Conservation (phyloP, 2,888 invertebrate genomes). For the Drosophila percnosoma region DNA sequence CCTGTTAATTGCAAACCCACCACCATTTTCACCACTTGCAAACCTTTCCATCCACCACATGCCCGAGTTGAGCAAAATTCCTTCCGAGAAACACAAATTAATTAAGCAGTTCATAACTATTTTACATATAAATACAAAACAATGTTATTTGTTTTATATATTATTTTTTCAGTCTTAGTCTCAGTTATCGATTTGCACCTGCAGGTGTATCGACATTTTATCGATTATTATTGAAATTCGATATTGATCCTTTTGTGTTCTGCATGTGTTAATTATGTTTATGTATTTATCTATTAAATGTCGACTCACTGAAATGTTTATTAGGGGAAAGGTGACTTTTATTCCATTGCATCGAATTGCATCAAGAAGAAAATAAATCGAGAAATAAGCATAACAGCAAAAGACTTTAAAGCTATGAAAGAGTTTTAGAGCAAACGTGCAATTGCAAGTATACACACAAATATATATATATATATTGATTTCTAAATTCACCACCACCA, state of each 20-base stretch:
- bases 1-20: not conserved
- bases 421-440: not conserved
- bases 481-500: not conserved
- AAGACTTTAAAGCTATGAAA: not conserved
- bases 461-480: not conserved
- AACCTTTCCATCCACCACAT: not conserved
- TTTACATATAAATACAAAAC: not conserved
- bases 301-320: not conserved
- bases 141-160: not conserved
- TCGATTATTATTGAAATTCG: not conserved
- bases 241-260: not conserved
- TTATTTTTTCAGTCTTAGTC: not conserved
- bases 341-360: not conserved
- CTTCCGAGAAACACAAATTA: not conserved
- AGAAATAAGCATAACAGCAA: not conserved
- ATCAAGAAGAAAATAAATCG: not conserved
- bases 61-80: not conserved
- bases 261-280: not conserved
- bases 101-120: not conserved
- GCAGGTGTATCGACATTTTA: not conserved
- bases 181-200: not conserved
- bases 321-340: not conserved
- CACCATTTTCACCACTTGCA: constrained; percentile 1
- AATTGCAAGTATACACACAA: not conserved
- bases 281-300: not conserved